Base-by-base conservation (phyloP, 2,888 invertebrate species). In the Agrotis segetum region DNA sequence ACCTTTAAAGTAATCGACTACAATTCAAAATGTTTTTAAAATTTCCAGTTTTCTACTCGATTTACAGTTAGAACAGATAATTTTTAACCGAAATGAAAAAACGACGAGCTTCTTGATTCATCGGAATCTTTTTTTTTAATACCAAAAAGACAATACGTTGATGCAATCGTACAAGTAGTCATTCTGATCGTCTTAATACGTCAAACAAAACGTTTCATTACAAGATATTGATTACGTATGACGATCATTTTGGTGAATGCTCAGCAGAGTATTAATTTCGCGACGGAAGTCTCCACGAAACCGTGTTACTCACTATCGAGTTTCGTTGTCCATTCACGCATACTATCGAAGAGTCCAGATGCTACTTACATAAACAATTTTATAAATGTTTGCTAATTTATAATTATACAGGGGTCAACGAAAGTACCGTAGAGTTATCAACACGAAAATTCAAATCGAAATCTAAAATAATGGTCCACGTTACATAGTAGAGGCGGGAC, bases 401-500 rank as follows among this genome's bases (percentile, higher is more conserved):
- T 77, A 71, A 77, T 78, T 58, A 71, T 64, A 64, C 62, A 72
- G 68, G 85, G 79, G 75, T 79, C 73, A 84, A 82, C 68, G 86
- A 88, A 87, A 88, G 88, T 81, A 56, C 74, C 65, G 71, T 74
- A 76, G 71, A 77, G 74, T 40, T 74, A 80, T 75, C 82, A 80
- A 79, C 82, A 78, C 79, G 68, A 71, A 81, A 74, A 88, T 86
- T 88, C 86, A 81, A 90, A 90, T 92, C 90, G 88, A 86, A 89
- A 90, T 89, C 84, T 88, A 89, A 92, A 91, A 89, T 92, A 90
- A 92, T 90, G 89, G 68, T 66, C 60, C 49, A 61, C 46, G 86
- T 85, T 93, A 95, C 95, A 95, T 84, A 90, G 88, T 85, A 94
- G 88, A 92, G 95, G 95, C 94, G 95, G 88, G 87, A 80, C 91